These are phyloP conservation scores for Chaetodon auriga DNA, from an alignment of 2,113 vertebrate genomes.

Conservation along the genomic window DNA sequence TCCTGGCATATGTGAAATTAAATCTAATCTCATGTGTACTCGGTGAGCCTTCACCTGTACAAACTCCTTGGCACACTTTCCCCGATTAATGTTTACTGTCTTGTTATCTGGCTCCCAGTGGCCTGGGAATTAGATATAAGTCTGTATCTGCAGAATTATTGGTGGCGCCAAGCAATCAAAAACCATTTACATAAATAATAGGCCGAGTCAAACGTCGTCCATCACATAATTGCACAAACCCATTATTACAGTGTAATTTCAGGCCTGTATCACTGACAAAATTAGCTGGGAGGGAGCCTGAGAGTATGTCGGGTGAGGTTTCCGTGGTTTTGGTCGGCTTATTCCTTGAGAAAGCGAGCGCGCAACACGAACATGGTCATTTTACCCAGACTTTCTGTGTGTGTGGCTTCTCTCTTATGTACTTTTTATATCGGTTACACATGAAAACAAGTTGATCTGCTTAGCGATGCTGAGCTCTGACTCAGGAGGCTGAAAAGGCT, in stretches of 20 bases:
- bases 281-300: constrained; percentile 50
- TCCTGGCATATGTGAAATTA: neutral
- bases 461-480: constrained; percentile 62
- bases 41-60: neutral
- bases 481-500: constrained; percentile 59
- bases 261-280: constrained; percentile 53
- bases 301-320: constrained; percentile 47
- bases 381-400: constrained; percentile 20
- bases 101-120: neutral
- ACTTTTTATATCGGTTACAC: constrained; percentile 65
- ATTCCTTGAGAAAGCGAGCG: constrained; percentile 31
- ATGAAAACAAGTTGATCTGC: constrained; percentile 68
- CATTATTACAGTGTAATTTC: constrained; percentile 55
- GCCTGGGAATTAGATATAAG: neutral
- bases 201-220: constrained; percentile 33
- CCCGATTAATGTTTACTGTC: neutral
- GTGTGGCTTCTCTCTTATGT: constrained; percentile 3
- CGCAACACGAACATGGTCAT: constrained; percentile 38
- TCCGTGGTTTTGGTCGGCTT: constrained; percentile 54
- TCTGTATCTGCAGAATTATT: neutral
- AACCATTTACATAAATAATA: constrained; percentile 58
- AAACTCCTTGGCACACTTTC: neutral
- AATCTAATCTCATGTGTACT: constrained; percentile 1
- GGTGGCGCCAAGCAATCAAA: constrained; percentile 37
- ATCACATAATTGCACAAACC: constrained; percentile 40